These are phyloP conservation scores for Gymnorhina tibicen DNA, from an alignment of 2,113 vertebrate genomes.

Conservation along the genomic window DNA sequence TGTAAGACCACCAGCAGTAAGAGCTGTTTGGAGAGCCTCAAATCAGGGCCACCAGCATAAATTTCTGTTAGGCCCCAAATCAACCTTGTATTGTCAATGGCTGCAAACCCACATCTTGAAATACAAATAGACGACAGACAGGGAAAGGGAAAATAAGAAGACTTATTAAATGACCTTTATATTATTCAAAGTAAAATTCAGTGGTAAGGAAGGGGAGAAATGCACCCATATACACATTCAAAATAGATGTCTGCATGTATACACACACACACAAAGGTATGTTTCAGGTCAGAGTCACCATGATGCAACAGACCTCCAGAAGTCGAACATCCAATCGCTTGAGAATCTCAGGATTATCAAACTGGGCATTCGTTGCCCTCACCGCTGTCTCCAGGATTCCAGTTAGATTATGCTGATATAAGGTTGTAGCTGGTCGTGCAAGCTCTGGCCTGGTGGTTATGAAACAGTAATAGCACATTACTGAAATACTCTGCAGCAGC, in stretches of 20 bases:
- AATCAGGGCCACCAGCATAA: background rate
- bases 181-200: background rate
- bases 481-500: background rate
- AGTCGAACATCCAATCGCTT: constrained; percentile 92
- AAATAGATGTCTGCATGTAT: background rate
- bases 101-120: background rate
- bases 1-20: background rate
- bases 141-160: background rate
- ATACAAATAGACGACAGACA: background rate
- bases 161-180: background rate
- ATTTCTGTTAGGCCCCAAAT: background rate
- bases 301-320: constrained; percentile 80
- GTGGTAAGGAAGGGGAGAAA: background rate
- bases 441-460: constrained; percentile 84
- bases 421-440: constrained; percentile 90
- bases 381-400: constrained; percentile 96
- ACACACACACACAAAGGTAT: background rate
- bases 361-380: constrained; percentile 96
- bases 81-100: background rate
- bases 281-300: background rate
- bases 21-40: background rate
- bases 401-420: constrained; percentile 97
- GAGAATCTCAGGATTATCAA: constrained; percentile 94
- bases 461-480: background rate
- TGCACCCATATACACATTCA: rapidly evolving